phyloP scores from a whole-genome alignment of 2,113 vertebrate genomes.

The Vidua macroura region DNA sequence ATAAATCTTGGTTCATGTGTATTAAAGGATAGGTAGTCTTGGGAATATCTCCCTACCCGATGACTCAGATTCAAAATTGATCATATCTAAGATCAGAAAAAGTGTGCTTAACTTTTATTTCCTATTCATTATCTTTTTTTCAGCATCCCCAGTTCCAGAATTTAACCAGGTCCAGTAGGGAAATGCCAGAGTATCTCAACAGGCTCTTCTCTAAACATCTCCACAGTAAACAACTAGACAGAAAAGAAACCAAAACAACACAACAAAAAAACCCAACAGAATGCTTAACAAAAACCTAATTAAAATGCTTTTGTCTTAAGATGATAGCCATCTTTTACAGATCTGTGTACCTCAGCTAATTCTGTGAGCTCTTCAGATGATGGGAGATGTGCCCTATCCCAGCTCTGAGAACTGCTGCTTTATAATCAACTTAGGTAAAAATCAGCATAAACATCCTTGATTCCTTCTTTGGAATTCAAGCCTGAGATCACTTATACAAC shows the following conservation, averaged over 20 bases:
- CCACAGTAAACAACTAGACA: background rate
- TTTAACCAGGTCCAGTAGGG: background rate
- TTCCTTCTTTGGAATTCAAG: background rate
- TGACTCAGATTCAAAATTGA: background rate
- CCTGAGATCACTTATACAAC: background rate
- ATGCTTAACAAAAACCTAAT: background rate
- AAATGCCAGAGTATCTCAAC: background rate
- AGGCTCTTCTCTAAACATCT: background rate
- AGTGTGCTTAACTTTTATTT: background rate
- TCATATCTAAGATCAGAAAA: background rate
- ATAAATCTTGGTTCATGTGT: background rate
- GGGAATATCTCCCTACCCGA: background rate
- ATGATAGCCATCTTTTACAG: background rate
- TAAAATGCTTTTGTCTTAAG: background rate
- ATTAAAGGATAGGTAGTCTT: background rate
- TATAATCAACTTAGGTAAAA: background rate
- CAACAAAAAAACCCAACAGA: background rate
- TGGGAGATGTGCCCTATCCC: background rate
- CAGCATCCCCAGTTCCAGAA: background rate
- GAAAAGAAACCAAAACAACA: background rate
- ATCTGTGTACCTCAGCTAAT: background rate
- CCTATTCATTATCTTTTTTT: background rate
- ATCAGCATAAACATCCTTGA: background rate
- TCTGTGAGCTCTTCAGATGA: background rate
- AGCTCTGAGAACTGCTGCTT: background rate